phyloP scores from a whole-genome alignment of 2,888 invertebrate genomes.

The Oeneis ivallda region DNA sequence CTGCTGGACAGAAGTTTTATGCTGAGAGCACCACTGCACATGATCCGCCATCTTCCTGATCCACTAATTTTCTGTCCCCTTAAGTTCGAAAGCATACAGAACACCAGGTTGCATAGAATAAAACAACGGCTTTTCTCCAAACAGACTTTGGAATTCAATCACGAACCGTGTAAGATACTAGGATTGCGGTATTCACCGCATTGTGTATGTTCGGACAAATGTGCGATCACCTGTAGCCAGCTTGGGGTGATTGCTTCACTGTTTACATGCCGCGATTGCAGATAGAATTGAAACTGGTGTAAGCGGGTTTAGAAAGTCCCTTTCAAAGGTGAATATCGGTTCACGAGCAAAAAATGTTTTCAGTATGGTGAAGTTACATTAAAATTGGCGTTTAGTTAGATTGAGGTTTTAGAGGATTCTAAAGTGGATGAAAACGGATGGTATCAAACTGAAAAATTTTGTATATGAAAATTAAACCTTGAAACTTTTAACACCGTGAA shows the following conservation, averaged over 20 bases:
- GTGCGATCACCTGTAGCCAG: not conserved
- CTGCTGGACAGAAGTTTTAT: too few species aligned
- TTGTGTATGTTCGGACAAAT: not conserved
- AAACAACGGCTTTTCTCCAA: too few species aligned
- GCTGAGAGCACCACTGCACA: too few species aligned
- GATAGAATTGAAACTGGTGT: constrained; percentile 36
- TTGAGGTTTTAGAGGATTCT: constrained; percentile 10
- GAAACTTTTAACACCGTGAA: not conserved
- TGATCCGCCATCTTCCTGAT: too few species aligned
- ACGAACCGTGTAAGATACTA: too few species aligned
- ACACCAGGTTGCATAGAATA: too few species aligned
- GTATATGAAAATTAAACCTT: not conserved
- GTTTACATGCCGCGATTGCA: constrained; percentile 53
- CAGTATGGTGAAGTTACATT: constrained; percentile 31
- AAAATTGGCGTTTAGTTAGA: constrained; percentile 25
- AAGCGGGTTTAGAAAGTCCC: constrained; percentile 37
- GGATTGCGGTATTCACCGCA: not conserved
- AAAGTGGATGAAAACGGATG: constrained; percentile 1
- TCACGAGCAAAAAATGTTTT: constrained; percentile 29
- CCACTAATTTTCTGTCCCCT: too few species aligned
- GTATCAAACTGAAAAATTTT: not conserved
- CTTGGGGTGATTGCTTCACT: constrained; percentile 60
- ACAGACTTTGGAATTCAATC: not conserved
- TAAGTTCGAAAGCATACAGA: too few species aligned
- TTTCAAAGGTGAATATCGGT: constrained; percentile 32